These are phyloP conservation scores for Thereva unica DNA, from an alignment of 2,888 invertebrate species.

Conservation along the genomic window DNA sequence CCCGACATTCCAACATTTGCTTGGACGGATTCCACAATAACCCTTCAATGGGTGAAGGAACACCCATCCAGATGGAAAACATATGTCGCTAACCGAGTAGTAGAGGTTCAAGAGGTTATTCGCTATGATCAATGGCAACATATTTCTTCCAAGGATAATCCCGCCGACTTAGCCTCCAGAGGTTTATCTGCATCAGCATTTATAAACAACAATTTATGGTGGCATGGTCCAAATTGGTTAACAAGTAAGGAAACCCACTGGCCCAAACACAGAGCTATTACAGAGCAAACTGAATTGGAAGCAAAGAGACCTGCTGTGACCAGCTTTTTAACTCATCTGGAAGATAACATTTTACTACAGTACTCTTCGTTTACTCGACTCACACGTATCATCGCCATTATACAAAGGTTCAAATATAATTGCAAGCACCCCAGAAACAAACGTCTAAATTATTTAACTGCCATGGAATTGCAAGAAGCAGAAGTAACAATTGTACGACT, in stretches of 20 bases:
- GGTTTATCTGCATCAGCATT: not conserved
- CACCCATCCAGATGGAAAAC: constrained; percentile 2
- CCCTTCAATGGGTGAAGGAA: constrained; percentile 5
- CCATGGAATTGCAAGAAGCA: not conserved
- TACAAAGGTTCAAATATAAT: not conserved
- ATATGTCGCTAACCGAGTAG: constrained; percentile 15
- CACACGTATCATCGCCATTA: not conserved
- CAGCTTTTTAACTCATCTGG: not conserved
- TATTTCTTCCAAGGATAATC: constrained; percentile 1
- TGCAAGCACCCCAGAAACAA: not conserved
- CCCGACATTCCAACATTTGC: not conserved
- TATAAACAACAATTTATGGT: not conserved
- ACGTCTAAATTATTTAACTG: not conserved
- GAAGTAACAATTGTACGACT: not conserved
- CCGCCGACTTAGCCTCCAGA: not conserved
- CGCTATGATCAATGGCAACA: not conserved
- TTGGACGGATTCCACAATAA: constrained; percentile 13
- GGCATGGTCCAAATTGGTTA: not conserved
- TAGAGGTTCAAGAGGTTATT: not conserved
- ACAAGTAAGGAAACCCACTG: not conserved
- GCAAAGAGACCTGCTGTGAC: not conserved
- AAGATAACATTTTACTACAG: not conserved
- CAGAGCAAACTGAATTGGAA: not conserved
- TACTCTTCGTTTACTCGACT: not conserved
- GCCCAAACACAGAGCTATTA: not conserved